Base-by-base conservation (phyloP, 2,113 vertebrate species). In the Nipponia nippon region DNA sequence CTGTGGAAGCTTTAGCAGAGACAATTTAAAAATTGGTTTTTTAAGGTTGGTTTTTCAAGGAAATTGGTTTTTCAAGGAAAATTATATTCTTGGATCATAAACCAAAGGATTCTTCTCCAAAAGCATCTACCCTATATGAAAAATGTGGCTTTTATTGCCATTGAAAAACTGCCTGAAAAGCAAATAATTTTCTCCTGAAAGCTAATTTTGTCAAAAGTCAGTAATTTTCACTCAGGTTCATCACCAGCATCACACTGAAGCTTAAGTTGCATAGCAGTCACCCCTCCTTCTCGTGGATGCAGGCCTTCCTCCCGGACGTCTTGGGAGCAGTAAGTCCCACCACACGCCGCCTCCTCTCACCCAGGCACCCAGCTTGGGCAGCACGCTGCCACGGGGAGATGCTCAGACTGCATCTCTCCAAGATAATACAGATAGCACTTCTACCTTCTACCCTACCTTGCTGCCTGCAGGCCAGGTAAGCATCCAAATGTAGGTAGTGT, bases 261-360 rank as follows among this genome's bases (percentile, higher is more conserved):
- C 36, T 50, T 19, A 46, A 56, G 18, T 2, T 63, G 59, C 12
- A 8, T 4, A 16, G 5, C 10, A 13, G 32, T 36, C n/a, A 29
- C 10, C 13, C 19, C n/a, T 53, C n/a, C 19, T 32, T 7, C 19
- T 19, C 2, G 1, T 1, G 1, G 27, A 46, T 6, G 11, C 21
- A 52, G 38, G 14, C 26, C 53, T 80, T 75, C 25, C 55, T 69
- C 36, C 44, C 17, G 32, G 40, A 27, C 2, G 0, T 6, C 77
- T 26, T 14, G 16, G 44, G 22, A 73, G 55, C 55, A 29, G 29
- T 2, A 66, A 32, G 16, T 49, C 25, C 22, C 6, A 13, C 14
- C 19, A 17, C 32, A 8, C 0, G 0, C 17, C 62, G n/a, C 30
- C 36, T 66, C 27, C 32, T 80, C 27, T 16, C 16, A 27, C 10